A percentile compares a stretch with the other conserved stretches of the same genome.
Evolutionary conservation across 1,140 invertebrate species (phyloP).

Genomic region (Bombyx mandarina): DNA sequence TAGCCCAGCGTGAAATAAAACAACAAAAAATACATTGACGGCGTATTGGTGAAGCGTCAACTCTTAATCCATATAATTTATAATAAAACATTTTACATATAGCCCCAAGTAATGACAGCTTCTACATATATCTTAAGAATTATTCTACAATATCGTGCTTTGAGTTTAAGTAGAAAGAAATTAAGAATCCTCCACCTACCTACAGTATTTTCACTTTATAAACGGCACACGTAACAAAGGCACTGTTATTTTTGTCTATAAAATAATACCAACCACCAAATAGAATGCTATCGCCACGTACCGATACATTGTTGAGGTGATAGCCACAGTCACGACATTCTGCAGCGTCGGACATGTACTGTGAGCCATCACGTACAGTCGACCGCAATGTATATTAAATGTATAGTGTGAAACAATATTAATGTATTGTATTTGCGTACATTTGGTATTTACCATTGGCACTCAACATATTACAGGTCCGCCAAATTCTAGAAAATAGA

Average conservation of each 20-base stretch:
- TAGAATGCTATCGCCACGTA: slow-evolving; percentile 32
- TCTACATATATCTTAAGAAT: background rate
- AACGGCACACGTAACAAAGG: background rate
- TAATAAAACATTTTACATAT: background rate
- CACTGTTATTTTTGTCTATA: background rate
- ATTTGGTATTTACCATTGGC: background rate
- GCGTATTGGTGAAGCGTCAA: too few species aligned
- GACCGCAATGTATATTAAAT: background rate
- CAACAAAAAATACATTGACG: too few species aligned
- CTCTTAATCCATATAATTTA: background rate
- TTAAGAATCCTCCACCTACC: background rate
- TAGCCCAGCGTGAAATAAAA: too few species aligned
- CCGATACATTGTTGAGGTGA: slow-evolving; percentile 35
- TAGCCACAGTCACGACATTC: slow-evolving; percentile 30
- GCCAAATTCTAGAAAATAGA: background rate
- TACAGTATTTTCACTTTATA: background rate
- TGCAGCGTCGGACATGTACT: slow-evolving; percentile 14
- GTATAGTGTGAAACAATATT: background rate
- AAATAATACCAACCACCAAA: slow-evolving; percentile 7
- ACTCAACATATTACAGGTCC: too few species aligned
- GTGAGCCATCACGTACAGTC: slow-evolving; percentile 28
- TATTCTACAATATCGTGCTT: background rate
- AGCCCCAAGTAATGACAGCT: background rate
- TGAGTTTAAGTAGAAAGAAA: background rate
- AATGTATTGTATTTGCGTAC: background rate